A percentile compares a stretch with the other conserved stretches of the same genome.
Conservation (phyloP, 1,140 invertebrate species). For the Lepidurus couesii region DNA sequence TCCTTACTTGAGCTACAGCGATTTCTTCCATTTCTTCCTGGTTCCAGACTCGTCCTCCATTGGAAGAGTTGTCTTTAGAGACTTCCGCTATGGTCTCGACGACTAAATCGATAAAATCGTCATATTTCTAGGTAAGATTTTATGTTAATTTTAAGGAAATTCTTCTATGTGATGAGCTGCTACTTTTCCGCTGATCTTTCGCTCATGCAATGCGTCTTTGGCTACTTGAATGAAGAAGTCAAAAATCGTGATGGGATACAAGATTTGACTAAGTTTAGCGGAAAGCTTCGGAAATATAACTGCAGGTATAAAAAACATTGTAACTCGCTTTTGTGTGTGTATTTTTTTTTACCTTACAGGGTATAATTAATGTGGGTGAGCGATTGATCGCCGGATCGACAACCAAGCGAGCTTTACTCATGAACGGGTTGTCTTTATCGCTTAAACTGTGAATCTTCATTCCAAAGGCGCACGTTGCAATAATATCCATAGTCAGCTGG, state of each 20-base stretch:
- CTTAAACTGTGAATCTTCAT: constrained; percentile 44
- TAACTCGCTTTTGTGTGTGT: background rate
- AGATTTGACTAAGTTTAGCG: background rate
- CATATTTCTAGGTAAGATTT: constrained; percentile 23
- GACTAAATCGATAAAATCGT: constrained; percentile 30
- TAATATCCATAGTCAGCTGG: constrained; percentile 45
- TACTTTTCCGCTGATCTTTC: constrained; percentile 13
- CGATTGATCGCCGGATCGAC: constrained; percentile 34
- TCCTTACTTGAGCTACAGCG: constrained; percentile 24
- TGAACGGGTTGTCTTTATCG: constrained; percentile 44
- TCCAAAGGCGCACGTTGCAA: constrained; percentile 45
- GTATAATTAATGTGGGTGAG: constrained; percentile 1
- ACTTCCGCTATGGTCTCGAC: constrained; percentile 16
- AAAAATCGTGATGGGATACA: constrained; percentile 23
- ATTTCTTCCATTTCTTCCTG: constrained; percentile 29
- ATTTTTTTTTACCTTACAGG: background rate
- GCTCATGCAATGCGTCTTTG: background rate
- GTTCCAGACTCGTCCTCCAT: constrained; percentile 22
- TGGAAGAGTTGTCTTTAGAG: constrained; percentile 1
- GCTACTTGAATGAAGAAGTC: constrained; percentile 24
- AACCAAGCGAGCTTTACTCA: constrained; percentile 40
- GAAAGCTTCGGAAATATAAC: constrained; percentile 24
- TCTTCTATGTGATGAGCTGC: background rate
- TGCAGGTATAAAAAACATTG: background rate
- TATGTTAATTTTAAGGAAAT: background rate